Evolutionary conservation across 2,113 vertebrate genomes (phyloP).

Genomic region (Delphinapterus leucas): DNA sequence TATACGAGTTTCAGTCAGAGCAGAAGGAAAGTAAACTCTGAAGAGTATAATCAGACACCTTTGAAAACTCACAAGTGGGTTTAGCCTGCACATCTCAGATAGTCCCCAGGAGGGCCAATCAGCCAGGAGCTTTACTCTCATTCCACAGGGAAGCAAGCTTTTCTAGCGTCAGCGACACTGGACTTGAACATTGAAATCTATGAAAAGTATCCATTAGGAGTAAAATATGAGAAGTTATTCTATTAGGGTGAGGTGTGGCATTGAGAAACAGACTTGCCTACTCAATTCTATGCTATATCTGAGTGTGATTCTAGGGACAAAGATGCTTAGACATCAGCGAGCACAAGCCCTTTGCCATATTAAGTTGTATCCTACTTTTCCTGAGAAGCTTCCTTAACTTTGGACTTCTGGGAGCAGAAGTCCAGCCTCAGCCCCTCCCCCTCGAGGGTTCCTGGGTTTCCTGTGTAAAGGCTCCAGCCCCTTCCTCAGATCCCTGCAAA

Average conservation of each 20-base stretch:
- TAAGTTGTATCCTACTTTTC: not conserved
- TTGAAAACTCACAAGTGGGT: not conserved
- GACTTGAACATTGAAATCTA: not conserved
- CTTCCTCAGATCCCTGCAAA: not conserved
- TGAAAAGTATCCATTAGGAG: not conserved
- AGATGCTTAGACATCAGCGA: not conserved
- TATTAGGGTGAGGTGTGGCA: not conserved
- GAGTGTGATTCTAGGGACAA: not conserved
- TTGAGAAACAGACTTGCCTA: not conserved
- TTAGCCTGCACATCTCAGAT: not conserved
- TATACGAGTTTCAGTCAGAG: not conserved
- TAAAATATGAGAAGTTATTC: not conserved
- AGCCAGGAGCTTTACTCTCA: not conserved
- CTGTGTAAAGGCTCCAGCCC: not conserved
- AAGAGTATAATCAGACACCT: not conserved
- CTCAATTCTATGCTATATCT: rapidly evolving
- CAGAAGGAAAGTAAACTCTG: not conserved
- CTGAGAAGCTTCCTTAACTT: not conserved
- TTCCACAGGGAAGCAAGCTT: not conserved
- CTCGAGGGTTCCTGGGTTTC: rapidly evolving
- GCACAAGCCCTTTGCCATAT: not conserved
- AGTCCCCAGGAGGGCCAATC: not conserved
- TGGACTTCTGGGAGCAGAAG: not conserved
- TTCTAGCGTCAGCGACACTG: not conserved
- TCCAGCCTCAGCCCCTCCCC: not conserved